Evolutionary conservation across 2,797 vertebrate genomes (phyloP).

Genomic region (Antennarius maculatus): DNA sequence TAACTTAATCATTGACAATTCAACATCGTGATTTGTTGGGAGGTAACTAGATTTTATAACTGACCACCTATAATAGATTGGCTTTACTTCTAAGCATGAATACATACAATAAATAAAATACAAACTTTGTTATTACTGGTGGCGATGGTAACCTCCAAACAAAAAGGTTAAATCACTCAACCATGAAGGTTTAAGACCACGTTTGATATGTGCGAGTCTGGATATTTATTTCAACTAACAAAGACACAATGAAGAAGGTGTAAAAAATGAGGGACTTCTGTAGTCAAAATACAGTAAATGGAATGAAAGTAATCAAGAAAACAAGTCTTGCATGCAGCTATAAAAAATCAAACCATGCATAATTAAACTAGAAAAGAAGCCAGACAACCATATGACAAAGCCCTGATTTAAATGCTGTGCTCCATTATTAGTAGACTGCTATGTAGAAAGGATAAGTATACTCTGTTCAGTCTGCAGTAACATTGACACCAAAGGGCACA

Average conservation of each 20-base stretch:
- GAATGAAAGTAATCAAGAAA: neutral
- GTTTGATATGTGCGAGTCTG: too few species aligned
- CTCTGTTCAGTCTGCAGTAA: neutral
- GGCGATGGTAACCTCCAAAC: too few species aligned
- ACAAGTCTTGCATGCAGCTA: neutral
- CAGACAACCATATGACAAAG: slow-evolving; percentile 1
- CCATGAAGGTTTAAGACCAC: too few species aligned
- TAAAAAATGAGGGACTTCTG: neutral
- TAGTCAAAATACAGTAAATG: neutral
- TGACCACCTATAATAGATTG: too few species aligned
- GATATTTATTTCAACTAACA: neutral
- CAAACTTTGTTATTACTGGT: too few species aligned
- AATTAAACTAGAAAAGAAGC: neutral
- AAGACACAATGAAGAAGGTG: too few species aligned
- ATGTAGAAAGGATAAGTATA: neutral
- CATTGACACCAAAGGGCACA: neutral
- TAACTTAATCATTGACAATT: too few species aligned
- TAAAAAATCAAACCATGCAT: neutral
- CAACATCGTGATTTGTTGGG: too few species aligned
- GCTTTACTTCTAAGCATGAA: too few species aligned
- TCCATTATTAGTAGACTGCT: slow-evolving; percentile 20
- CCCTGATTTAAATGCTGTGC: neutral
- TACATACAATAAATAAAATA: too few species aligned
- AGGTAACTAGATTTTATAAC: too few species aligned
- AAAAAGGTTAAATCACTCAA: too few species aligned